phyloP scores from a whole-genome alignment of 2,113 vertebrate species.

The Mus spicilegus region DNA sequence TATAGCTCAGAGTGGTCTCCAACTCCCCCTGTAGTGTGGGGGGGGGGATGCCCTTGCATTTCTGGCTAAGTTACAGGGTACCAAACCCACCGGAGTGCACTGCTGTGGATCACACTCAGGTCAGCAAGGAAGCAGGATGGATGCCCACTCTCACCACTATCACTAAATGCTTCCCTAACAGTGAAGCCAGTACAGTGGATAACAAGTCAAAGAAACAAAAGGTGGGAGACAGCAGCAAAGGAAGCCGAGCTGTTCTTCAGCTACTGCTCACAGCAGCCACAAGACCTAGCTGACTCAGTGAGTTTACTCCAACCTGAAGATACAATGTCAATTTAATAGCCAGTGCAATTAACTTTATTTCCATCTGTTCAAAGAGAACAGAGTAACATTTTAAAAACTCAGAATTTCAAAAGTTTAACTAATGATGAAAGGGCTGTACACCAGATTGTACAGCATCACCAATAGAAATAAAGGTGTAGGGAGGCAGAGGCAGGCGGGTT shows the following conservation, averaged over 20 bases:
- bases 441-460: too few species aligned
- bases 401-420: slow-evolving; percentile 19
- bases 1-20: not conserved
- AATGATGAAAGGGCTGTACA: not conserved
- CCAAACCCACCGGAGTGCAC: not conserved
- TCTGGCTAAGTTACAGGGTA: not conserved
- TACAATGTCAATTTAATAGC: not conserved
- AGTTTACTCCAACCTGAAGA: not conserved
- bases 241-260: not conserved
- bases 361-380: not conserved
- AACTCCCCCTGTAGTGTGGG: not conserved
- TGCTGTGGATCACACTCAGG: not conserved
- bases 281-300: not conserved
- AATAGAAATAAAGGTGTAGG: not conserved
- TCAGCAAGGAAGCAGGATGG: not conserved
- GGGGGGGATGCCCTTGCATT: not conserved
- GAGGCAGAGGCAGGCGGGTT: too few species aligned
- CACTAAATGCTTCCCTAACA: not conserved
- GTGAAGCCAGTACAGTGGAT: not conserved
- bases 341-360: not conserved
- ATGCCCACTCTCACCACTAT: not conserved
- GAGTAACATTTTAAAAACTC: not conserved
- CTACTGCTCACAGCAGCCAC: not conserved
- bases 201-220: not conserved
- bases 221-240: not conserved